phyloP scores from a whole-genome alignment of 2,888 invertebrate genomes.

The Cylloceria caligata region DNA sequence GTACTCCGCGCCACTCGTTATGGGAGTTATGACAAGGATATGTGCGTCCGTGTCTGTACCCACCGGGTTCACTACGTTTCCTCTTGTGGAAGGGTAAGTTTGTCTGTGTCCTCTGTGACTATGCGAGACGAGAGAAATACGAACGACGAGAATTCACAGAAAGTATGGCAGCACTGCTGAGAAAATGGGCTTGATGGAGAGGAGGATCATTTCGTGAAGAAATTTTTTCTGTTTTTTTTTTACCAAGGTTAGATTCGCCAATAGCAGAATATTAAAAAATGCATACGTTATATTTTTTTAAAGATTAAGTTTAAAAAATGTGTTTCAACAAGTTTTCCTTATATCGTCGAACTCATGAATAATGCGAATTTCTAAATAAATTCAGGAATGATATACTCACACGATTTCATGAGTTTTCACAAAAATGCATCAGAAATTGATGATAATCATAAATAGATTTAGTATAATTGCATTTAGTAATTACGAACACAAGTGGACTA shows the following conservation, averaged over 20 bases:
- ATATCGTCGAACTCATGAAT: neutral
- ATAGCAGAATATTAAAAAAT: neutral
- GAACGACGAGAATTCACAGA: constrained; percentile 43
- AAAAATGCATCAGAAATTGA: neutral
- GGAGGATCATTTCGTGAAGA: constrained; percentile 58
- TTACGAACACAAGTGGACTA: neutral
- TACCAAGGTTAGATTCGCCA: neutral
- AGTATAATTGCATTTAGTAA: neutral
- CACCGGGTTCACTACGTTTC: constrained; percentile 40
- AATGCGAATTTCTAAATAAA: neutral
- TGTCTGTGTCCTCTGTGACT: constrained; percentile 52
- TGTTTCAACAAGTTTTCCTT: neutral
- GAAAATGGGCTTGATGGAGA: constrained; percentile 59
- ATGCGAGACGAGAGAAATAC: constrained; percentile 44
- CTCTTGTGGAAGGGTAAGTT: constrained; percentile 57
- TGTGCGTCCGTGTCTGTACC: constrained; percentile 52
- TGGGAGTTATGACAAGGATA: constrained; percentile 63
- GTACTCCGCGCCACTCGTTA: constrained; percentile 49
- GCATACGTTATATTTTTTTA: neutral
- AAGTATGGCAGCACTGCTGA: constrained; percentile 30
- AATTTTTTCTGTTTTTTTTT: constrained; percentile 40
- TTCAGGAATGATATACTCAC: neutral
- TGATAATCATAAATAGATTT: neutral
- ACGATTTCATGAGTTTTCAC: no score
- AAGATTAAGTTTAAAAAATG: neutral